phyloP scores from a whole-genome alignment of 1,140 invertebrate genomes.

The Propsilocerus akamusi region DNA sequence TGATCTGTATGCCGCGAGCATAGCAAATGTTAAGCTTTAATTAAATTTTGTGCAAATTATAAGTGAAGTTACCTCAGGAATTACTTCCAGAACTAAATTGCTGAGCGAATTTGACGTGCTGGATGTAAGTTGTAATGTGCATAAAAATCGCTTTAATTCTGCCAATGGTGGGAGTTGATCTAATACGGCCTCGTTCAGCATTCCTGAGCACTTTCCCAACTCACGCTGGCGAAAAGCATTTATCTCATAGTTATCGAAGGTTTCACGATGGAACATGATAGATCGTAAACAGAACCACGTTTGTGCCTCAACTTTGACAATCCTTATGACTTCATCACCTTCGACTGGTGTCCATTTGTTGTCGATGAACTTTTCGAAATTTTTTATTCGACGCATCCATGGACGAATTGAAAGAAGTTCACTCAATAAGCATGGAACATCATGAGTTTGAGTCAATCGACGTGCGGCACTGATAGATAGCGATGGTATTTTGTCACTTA shows the following conservation, averaged over 20 bases:
- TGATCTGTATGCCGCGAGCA: slow-evolving; percentile 15
- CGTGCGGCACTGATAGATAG: slow-evolving; percentile 40
- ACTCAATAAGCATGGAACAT: slow-evolving; percentile 49
- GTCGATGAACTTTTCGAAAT: slow-evolving; percentile 29
- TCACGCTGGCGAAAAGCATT: slow-evolving; percentile 42
- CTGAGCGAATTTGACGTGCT: slow-evolving; percentile 14
- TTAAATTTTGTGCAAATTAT: too few relatives aligned
- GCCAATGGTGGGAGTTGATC: slow-evolving; percentile 57
- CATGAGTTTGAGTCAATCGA: slow-evolving; percentile 42
- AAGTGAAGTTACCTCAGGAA: slow-evolving; percentile 30
- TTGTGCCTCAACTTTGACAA: slow-evolving; percentile 46
- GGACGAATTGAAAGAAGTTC: slow-evolving; percentile 45
- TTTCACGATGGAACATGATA: slow-evolving; percentile 39
- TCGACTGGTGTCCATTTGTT: slow-evolving; percentile 40
- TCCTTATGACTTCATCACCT: slow-evolving; percentile 27
- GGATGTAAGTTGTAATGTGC: slow-evolving; percentile 24
- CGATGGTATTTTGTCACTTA: slow-evolving; percentile 31
- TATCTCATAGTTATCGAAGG: slow-evolving; percentile 43
- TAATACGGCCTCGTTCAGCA: slow-evolving; percentile 37
- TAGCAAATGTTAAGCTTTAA: background rate
- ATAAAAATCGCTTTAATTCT: slow-evolving; percentile 51
- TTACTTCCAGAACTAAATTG: slow-evolving; percentile 33
- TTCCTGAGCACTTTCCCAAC: slow-evolving; percentile 40
- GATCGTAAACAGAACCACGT: slow-evolving; percentile 51
- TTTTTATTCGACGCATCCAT: slow-evolving; percentile 40